Evolutionary conservation across 2,888 invertebrate species (phyloP).

Genomic region (Dasysyrphus albostriatus): DNA sequence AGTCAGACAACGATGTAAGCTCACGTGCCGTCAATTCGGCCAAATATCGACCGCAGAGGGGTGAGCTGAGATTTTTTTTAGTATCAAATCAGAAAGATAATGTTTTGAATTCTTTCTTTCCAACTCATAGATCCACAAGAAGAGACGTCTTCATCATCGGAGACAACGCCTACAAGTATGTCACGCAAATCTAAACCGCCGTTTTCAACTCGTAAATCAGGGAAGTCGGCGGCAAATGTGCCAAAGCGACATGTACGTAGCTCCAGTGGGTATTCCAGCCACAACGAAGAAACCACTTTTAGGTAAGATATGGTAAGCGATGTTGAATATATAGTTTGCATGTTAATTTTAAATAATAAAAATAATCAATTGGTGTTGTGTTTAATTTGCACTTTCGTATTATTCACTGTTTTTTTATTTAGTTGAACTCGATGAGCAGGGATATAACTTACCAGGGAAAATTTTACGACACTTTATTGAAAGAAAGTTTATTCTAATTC

Average conservation of each 20-base stretch:
- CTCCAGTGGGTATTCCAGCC: conserved; percentile 92
- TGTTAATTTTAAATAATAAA: conserved; percentile 33
- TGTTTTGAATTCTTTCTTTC: background rate
- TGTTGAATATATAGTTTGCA: conserved; percentile 75
- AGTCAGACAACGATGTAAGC: conserved; percentile 91
- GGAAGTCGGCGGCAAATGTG: conserved; percentile 85
- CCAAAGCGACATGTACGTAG: conserved; percentile 90
- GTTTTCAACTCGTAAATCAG: conserved; percentile 88
- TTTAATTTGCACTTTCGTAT: background rate
- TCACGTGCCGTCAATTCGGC: conserved; percentile 86
- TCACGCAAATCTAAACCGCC: conserved; percentile 89
- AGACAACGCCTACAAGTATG: conserved; percentile 89
- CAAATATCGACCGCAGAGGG: conserved; percentile 83
- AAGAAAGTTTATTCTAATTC: too few species aligned
- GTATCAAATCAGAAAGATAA: background rate
- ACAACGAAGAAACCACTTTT: conserved; percentile 94
- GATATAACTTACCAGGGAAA: too few species aligned
- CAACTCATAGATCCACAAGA: conserved; percentile 87
- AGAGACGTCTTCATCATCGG: conserved; percentile 91
- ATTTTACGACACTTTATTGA: too few species aligned
- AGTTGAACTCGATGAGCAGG: background rate
- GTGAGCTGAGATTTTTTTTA: conserved; percentile 77
- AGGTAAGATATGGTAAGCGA: conserved; percentile 85
- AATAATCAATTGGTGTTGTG: conserved; percentile 51
- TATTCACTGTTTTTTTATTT: background rate